Conservation (phyloP, 2,113 vertebrate genomes). For the Rutilus rutilus region DNA sequence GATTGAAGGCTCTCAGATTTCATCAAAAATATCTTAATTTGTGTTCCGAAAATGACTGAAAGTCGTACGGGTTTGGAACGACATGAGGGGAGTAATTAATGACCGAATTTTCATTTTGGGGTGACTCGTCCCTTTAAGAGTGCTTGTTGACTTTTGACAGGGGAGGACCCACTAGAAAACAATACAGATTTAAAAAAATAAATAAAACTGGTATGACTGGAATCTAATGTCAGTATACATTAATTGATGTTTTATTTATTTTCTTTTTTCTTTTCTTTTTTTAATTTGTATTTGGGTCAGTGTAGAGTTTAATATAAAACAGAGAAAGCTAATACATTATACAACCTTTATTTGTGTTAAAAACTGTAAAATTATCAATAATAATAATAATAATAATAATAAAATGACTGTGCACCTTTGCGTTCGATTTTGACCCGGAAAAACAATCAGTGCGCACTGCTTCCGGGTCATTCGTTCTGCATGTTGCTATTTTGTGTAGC, state of each 20-base stretch:
- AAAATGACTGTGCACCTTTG: background rate
- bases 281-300: background rate
- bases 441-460: background rate
- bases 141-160: background rate
- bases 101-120: no score
- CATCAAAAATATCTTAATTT: no score
- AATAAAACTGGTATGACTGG: no score
- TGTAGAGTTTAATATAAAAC: background rate
- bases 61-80: no score
- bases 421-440: conserved; percentile 16
- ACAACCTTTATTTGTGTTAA: background rate
- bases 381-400: conserved; percentile 1
- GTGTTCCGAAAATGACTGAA: no score
- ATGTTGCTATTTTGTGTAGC: conserved; percentile 59
- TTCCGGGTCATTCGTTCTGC: conserved; percentile 70
- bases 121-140: background rate
- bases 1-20: no score
- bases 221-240: no score
- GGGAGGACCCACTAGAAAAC: no score
- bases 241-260: background rate
- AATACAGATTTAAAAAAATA: no score
- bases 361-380: background rate
- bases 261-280: background rate
- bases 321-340: background rate
- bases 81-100: no score